Conservation (phyloP, 2,113 vertebrate genomes). For the Gadus chalcogrammus region DNA sequence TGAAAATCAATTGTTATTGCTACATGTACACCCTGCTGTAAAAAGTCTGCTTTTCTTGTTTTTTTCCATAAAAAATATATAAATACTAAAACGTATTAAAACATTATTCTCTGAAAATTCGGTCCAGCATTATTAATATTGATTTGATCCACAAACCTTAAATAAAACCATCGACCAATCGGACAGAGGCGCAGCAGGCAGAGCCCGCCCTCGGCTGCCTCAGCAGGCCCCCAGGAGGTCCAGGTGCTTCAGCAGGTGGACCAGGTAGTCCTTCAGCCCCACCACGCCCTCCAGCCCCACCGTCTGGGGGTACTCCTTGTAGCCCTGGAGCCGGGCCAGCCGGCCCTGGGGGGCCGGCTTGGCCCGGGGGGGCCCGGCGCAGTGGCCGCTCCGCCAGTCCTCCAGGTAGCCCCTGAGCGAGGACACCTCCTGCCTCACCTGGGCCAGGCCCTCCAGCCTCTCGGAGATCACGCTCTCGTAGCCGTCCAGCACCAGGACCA, state of each 20-base stretch:
- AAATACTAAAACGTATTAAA: slow-evolving; percentile 13
- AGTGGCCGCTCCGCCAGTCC: slow-evolving; percentile 43
- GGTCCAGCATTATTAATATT: slow-evolving; percentile 1
- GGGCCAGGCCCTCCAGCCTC: slow-evolving; percentile 35
- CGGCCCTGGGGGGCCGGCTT: slow-evolving; percentile 3
- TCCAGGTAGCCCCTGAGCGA: slow-evolving; percentile 65
- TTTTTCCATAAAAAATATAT: not conserved
- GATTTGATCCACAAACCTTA: slow-evolving; percentile 1
- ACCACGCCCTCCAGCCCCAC: slow-evolving; percentile 59
- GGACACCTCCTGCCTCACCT: slow-evolving; percentile 72
- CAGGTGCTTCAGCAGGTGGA: slow-evolving; percentile 62
- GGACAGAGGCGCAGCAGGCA: not conserved
- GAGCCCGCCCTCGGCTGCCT: not conserved
- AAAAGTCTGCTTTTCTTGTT: not conserved
- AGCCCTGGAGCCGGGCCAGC: slow-evolving; percentile 50
- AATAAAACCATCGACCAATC: not conserved
- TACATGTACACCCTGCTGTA: not conserved
- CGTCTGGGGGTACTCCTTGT: slow-evolving; percentile 44
- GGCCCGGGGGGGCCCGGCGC: slow-evolving; percentile 37
- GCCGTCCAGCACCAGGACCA: slow-evolving; percentile 62
- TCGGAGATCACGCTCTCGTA: slow-evolving; percentile 75
- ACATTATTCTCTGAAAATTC: not conserved
- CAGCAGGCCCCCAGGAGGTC: slow-evolving; percentile 71
- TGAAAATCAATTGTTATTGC: not conserved
- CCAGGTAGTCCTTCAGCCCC: slow-evolving; percentile 70